Conservation (phyloP, 2,888 invertebrate species). For the Sarcophaga variegata region DNA sequence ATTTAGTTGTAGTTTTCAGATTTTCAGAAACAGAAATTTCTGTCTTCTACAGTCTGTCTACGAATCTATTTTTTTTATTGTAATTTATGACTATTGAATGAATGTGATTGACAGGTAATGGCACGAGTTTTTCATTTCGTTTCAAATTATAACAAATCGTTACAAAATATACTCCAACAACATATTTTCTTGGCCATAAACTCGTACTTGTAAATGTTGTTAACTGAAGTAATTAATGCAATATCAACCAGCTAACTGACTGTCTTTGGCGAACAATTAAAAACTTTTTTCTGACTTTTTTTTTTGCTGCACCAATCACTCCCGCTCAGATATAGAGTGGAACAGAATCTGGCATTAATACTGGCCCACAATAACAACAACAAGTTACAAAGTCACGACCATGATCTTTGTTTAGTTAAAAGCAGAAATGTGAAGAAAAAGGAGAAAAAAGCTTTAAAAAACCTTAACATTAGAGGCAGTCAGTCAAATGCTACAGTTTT, state of each 20-base stretch:
- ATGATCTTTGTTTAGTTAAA: slow-evolving; percentile 62
- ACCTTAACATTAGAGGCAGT: slow-evolving; percentile 63
- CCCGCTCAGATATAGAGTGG: slow-evolving; percentile 18
- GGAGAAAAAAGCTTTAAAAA: slow-evolving; percentile 5
- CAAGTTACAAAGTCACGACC: slow-evolving; percentile 69
- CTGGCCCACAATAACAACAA: slow-evolving; percentile 13
- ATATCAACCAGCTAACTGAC: slow-evolving; percentile 4
- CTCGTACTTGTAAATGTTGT: slow-evolving; percentile 8
- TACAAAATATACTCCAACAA: slow-evolving; percentile 49
- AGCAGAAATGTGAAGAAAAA: slow-evolving; percentile 24
- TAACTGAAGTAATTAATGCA: slow-evolving; percentile 54
- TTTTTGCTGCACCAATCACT: slow-evolving; percentile 34
- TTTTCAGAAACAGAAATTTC: no score
- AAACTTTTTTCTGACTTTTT: background rate
- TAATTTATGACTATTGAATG: slow-evolving; percentile 49
- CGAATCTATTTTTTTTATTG: background rate
- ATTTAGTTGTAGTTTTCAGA: background rate
- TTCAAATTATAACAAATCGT: slow-evolving; percentile 60
- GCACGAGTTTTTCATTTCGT: slow-evolving; percentile 64
- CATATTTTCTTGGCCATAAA: slow-evolving; percentile 30
- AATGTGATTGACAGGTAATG: slow-evolving; percentile 64
- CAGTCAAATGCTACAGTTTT: slow-evolving; percentile 48
- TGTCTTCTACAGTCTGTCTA: no score
- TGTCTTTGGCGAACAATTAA: no score
- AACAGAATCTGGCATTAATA: background rate